Conservation (phyloP, 2,113 vertebrate species). For the Amblyornis subalaris region DNA sequence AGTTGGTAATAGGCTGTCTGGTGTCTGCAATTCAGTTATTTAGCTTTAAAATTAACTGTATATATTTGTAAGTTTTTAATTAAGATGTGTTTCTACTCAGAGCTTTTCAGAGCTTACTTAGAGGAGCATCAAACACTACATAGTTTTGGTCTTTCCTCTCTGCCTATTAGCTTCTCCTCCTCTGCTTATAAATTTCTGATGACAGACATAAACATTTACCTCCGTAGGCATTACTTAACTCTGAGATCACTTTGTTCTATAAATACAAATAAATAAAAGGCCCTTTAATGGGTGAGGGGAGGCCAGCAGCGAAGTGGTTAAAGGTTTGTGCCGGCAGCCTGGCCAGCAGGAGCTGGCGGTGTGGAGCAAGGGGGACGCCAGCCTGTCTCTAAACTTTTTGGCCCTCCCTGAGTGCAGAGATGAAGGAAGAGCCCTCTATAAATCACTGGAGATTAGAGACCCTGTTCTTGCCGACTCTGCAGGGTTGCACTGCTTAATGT, state of each 20-base stretch:
- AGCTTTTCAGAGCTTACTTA: slow-evolving; percentile 53
- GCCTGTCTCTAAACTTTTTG: slow-evolving; percentile 95
- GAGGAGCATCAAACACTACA: slow-evolving; percentile 35
- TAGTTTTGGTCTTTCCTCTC: slow-evolving; percentile 9
- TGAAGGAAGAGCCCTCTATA: slow-evolving; percentile 92
- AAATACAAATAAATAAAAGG: slow-evolving; percentile 67
- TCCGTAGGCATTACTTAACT: slow-evolving; percentile 61
- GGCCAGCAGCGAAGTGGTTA: slow-evolving; percentile 74
- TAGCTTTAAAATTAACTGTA: slow-evolving; percentile 67
- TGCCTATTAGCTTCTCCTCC: slow-evolving; percentile 47
- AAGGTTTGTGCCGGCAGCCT: slow-evolving; percentile 69
- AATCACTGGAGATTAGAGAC: slow-evolving; percentile 99
- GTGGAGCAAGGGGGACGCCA: slow-evolving; percentile 87
- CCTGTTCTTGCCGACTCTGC: slow-evolving; percentile 85
- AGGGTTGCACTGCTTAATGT: slow-evolving; percentile 94
- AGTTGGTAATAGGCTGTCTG: slow-evolving; percentile 50
- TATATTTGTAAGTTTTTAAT: slow-evolving; percentile 60
- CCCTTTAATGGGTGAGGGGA: slow-evolving; percentile 54
- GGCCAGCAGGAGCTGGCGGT: slow-evolving; percentile 81
- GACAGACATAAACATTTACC: slow-evolving; percentile 65
- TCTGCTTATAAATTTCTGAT: slow-evolving; percentile 64
- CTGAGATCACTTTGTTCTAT: slow-evolving; percentile 63
- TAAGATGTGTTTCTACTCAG: slow-evolving; percentile 40
- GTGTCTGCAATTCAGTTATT: slow-evolving; percentile 55
- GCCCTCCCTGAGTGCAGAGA: slow-evolving; percentile 87